Percentiles rank a stretch among this genome's conserved stretches.
Conservation (phyloP, 1,140 invertebrate genomes). For the Calliopsis andreniformis region DNA sequence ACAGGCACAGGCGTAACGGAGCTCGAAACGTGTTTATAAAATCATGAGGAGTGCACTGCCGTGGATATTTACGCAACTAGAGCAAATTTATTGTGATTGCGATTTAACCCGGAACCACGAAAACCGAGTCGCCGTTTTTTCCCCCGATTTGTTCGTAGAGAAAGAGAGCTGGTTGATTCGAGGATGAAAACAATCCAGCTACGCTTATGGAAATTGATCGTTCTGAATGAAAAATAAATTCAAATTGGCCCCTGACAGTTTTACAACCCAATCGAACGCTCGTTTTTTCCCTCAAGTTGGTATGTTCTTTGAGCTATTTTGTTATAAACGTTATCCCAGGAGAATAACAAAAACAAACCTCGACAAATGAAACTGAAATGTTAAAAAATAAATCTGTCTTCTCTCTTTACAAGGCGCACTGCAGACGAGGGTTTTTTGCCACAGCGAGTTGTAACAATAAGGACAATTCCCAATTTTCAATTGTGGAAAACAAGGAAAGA, state of each 20-base stretch:
- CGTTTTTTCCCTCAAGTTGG: no score
- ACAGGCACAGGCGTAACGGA: neutral
- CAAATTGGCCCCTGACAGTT: neutral
- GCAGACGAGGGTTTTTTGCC: no score
- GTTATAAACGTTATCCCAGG: no score
- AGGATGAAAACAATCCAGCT: slow-evolving; percentile 41
- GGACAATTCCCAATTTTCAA: no score
- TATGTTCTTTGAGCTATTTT: no score
- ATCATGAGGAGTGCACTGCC: slow-evolving; percentile 62
- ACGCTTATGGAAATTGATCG: slow-evolving; percentile 56
- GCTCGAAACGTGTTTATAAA: slow-evolving; percentile 57
- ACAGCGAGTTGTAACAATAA: no score
- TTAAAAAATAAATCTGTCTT: no score
- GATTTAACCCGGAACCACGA: slow-evolving; percentile 29
- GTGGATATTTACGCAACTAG: slow-evolving; percentile 58
- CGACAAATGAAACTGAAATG: no score
- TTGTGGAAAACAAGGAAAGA: no score
- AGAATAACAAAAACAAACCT: no score
- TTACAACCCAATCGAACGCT: neutral
- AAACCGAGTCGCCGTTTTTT: slow-evolving; percentile 38
- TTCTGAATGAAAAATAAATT: slow-evolving; percentile 58
- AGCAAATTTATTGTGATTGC: slow-evolving; percentile 69
- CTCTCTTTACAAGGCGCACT: no score
- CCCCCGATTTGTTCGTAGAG: neutral
- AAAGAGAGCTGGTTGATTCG: neutral